phyloP scores from a whole-genome alignment of 2,797 vertebrate genomes.

The Darevskia nairensis region DNA sequence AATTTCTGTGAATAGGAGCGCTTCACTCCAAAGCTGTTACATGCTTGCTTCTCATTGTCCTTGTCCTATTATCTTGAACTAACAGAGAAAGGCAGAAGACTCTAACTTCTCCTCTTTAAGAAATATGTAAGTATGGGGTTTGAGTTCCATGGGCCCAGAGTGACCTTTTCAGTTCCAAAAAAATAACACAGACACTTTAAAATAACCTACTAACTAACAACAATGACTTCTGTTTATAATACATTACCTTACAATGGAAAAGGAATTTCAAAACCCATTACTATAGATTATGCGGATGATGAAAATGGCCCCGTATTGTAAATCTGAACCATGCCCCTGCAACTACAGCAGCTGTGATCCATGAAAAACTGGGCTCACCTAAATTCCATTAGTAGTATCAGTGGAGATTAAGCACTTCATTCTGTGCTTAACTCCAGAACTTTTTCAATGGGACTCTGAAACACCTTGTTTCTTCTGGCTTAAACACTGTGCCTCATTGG shows the following conservation, averaged over 20 bases:
- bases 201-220: neutral
- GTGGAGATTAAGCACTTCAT: neutral
- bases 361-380: neutral
- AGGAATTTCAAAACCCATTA: neutral
- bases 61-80: slow-evolving; percentile 7
- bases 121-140: neutral
- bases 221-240: neutral
- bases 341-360: neutral
- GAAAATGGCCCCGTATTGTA: neutral
- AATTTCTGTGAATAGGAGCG: neutral
- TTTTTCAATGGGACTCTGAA: neutral
- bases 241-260: neutral
- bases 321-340: neutral
- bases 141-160: slow-evolving; percentile 9
- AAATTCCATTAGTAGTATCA: neutral
- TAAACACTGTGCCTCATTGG: neutral
- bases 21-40: neutral
- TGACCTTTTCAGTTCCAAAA: slow-evolving; percentile 41
- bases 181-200: slow-evolving; percentile 35
- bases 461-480: no score
- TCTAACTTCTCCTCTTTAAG: rapidly evolving
- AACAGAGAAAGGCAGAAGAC: neutral
- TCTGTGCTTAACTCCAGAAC: neutral
- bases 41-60: neutral
- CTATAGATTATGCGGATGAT: neutral